Conservation (phyloP, 2,888 invertebrate species). For the Melanchra persicariae region DNA sequence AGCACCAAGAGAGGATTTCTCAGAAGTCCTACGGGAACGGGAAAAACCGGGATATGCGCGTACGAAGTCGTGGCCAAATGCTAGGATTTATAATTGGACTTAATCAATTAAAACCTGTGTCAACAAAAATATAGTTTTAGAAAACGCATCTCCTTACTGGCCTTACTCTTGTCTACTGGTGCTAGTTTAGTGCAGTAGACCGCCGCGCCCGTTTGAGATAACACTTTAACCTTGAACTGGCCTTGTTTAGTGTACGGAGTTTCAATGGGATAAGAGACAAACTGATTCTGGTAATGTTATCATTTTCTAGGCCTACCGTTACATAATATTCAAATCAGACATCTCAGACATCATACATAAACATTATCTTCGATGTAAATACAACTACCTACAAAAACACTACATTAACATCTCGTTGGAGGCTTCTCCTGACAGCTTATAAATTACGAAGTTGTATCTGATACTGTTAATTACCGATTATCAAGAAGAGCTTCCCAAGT, state of each 20-base stretch:
- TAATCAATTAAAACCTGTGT: neutral
- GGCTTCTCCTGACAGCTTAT: slow-evolving; percentile 23
- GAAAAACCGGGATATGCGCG: too few relatives aligned
- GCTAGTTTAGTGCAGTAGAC: neutral
- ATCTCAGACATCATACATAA: neutral
- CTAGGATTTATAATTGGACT: neutral
- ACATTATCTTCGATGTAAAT: neutral
- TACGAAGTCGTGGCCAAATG: too few relatives aligned
- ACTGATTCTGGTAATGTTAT: neutral
- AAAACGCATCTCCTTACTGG: neutral
- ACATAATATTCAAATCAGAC: neutral
- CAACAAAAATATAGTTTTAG: neutral
- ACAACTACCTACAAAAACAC: slow-evolving; percentile 1
- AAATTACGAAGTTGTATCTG: slow-evolving; percentile 42
- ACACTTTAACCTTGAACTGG: neutral
- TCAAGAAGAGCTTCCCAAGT: slow-evolving; percentile 15
- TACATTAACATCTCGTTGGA: slow-evolving; percentile 40
- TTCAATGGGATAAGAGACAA: neutral
- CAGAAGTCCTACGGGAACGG: too few relatives aligned
- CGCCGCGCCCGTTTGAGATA: neutral
- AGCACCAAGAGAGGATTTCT: too few relatives aligned
- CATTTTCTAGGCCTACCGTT: neutral
- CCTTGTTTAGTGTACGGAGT: neutral
- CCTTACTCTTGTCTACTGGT: neutral
- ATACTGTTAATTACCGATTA: slow-evolving; percentile 44